A percentile compares a stretch with the other conserved stretches of the same genome.
Evolutionary conservation across 2,888 invertebrate species (phyloP).

Genomic region (Hirtodrosophila histrioides): DNA sequence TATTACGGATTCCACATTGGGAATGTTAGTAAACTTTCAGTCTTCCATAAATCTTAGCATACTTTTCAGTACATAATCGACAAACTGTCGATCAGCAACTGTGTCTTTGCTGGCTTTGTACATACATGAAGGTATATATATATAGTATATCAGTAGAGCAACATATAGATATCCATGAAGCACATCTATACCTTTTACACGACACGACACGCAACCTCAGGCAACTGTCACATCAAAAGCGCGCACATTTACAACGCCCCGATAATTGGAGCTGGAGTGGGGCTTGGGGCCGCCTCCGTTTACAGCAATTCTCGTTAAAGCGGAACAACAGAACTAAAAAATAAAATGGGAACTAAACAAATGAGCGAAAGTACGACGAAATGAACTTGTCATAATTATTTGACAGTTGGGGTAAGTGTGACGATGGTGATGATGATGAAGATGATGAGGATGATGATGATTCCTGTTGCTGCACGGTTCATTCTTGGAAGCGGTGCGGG

Average conservation of each 20-base stretch:
- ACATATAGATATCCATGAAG: constrained; percentile 13
- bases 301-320: constrained; percentile 71
- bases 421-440: constrained; percentile 1
- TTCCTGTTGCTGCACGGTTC: constrained; percentile 23
- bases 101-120: not conserved
- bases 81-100: constrained; percentile 3
- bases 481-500: constrained; percentile 46
- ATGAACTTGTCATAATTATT: constrained; percentile 83
- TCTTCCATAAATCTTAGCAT: constrained; percentile 1
- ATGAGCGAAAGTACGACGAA: constrained; percentile 76
- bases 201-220: constrained; percentile 39
- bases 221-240: constrained; percentile 79
- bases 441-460: constrained; percentile 5
- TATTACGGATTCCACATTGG: no score
- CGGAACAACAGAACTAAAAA: constrained; percentile 34
- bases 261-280: constrained; percentile 73
- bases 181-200: constrained; percentile 30
- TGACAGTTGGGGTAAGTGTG: constrained; percentile 71
- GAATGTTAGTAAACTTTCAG: no score
- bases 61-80: not conserved
- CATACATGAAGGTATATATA: not conserved
- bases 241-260: constrained; percentile 70
- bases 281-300: constrained; percentile 40
- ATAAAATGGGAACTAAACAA: constrained; percentile 60
- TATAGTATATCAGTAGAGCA: not conserved